Percentiles rank a stretch among this genome's conserved stretches.
Evolutionary conservation across 1,140 invertebrate species (phyloP).

Genomic region (Psilanteris sp.): DNA sequence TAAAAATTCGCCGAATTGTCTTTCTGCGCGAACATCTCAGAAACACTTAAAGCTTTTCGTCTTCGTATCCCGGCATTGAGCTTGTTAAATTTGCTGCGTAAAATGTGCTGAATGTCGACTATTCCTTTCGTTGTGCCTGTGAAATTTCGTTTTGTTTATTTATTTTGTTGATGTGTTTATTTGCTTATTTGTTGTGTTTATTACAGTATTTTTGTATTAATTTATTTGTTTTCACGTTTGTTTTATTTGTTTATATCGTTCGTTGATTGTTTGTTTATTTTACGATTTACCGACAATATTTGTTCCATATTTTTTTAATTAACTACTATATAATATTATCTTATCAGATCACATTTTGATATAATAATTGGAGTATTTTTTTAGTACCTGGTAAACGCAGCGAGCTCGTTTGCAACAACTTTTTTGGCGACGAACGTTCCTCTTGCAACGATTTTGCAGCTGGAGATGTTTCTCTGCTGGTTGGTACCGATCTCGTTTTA

Average conservation of each 20-base stretch:
- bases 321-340: too few relatives aligned
- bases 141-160: too few relatives aligned
- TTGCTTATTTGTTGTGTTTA: too few relatives aligned
- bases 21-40: conserved; percentile 82
- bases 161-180: too few relatives aligned
- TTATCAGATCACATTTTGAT: too few relatives aligned
- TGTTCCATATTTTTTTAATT: too few relatives aligned
- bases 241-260: too few relatives aligned
- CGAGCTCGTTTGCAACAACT: conserved; percentile 83
- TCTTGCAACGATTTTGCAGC: conserved; percentile 72
- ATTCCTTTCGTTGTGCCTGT: conserved; percentile 75
- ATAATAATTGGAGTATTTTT: too few relatives aligned
- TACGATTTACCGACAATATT: too few relatives aligned
- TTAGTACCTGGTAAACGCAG: conserved; percentile 81
- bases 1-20: conserved; percentile 82
- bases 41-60: conserved; percentile 83
- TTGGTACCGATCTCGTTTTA: conserved; percentile 73
- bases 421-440: conserved; percentile 70
- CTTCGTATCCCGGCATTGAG: conserved; percentile 84
- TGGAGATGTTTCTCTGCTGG: conserved; percentile 76
- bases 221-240: too few relatives aligned
- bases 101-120: conserved; percentile 82
- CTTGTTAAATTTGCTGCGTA: conserved; percentile 84
- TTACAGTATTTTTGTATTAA: too few relatives aligned
- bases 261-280: too few relatives aligned